Base-by-base conservation (phyloP, 1,140 invertebrate genomes). In the Drosophila ficusphila region DNA sequence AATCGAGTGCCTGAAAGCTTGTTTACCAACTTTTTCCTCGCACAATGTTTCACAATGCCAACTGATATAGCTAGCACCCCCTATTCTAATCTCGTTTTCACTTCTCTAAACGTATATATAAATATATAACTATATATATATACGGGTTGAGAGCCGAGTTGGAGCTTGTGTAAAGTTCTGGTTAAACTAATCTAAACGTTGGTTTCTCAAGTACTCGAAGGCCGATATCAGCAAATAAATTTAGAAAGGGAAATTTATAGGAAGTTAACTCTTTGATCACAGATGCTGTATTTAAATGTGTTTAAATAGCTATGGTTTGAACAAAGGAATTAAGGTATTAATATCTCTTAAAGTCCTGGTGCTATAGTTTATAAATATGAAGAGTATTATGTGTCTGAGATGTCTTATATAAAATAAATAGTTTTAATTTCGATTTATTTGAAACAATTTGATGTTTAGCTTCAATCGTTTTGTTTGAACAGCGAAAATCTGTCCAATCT, bases 1-100 rank as follows among this genome's bases (percentile, higher is more conserved):
- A 75, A 67, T 58, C 46, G 52, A 57, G 23, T 31, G 38, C 9
- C 47, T 51, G 34, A 38, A 44, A 46, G 16, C 65, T 62, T 73
- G 78, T 73, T 81, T 68, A 57, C 51, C 46, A 47, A 73, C 73
- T 70, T 67, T 62, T 51, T 9, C 23, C 29, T 42, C 16, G 6
- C 39, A 14, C 21, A 62, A 38, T 61, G 58, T 56, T 65, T 70
- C 53, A 74, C 69, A 60, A 39, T 69, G 38, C 38, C 46, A 58
- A 49, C 44, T 51, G 53, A 33, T 21, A 60, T 46, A 23, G 47
- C 29, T 7, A 8, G n/a, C 7, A 12, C 3, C 6, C 23, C 18
- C 36, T 52, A 57, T 56, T 44, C 29, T 25, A 21, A 21, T 31
- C 49, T n/a, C 33, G 3, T 18, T 27, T 9, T 12, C 8, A n/a